Percentiles rank a stretch among this genome's conserved stretches.
phyloP scores from a whole-genome alignment of 2,113 vertebrate genomes.

The Anas platyrhynchos region DNA sequence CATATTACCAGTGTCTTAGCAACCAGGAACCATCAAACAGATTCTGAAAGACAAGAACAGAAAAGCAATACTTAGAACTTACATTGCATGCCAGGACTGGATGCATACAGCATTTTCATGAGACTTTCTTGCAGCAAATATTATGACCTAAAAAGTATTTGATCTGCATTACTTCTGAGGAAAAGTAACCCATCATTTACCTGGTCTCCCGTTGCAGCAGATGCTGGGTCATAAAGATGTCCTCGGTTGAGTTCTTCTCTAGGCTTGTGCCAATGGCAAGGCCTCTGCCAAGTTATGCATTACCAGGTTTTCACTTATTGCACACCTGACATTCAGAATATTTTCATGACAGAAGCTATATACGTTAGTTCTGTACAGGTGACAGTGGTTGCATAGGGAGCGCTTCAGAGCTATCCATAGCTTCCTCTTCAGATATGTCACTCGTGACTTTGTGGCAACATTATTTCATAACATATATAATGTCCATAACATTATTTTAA shows the following conservation, averaged over 20 bases:
- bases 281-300: not conserved
- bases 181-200: not conserved
- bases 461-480: not conserved
- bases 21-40: not conserved
- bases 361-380: not conserved
- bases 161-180: not conserved
- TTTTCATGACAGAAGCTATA: accelerated
- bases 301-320: not conserved
- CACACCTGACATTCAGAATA: not conserved
- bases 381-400: not conserved
- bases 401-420: not conserved
- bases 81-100: not conserved
- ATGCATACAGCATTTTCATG: not conserved
- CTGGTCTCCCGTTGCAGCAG: not conserved
- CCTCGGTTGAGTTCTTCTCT: not conserved
- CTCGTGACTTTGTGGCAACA: not conserved
- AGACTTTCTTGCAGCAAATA: not conserved
- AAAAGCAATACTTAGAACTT: not conserved
- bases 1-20: not conserved
- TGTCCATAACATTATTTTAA: not conserved
- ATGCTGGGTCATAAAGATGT: not conserved
- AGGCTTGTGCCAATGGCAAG: not conserved
- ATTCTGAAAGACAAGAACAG: not conserved
- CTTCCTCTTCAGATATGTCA: not conserved
- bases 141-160: not conserved